Conservation (phyloP, 2,113 vertebrate genomes). For the Buteo buteo region DNA sequence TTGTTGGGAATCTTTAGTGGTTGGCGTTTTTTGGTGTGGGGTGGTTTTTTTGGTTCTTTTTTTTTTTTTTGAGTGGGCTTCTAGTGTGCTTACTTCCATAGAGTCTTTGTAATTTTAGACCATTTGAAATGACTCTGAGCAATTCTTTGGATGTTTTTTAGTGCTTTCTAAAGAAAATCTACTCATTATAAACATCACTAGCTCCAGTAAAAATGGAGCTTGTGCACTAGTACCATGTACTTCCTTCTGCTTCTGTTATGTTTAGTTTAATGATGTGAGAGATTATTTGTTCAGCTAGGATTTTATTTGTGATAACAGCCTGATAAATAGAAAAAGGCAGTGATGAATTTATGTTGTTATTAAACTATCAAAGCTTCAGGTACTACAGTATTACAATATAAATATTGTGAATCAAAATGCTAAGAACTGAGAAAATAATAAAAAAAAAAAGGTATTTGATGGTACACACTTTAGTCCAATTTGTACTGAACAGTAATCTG, state of each 20-base stretch:
- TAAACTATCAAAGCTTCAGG: not conserved
- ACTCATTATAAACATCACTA: not conserved
- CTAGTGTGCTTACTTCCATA: not conserved
- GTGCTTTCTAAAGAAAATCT: not conserved
- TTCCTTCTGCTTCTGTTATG: not conserved
- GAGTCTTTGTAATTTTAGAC: not conserved
- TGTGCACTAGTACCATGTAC: not conserved
- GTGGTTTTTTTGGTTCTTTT: too few relatives aligned
- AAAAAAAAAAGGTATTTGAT: not conserved
- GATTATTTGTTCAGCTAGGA: conserved; percentile 5
- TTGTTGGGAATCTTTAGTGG: not conserved
- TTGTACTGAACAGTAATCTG: not conserved
- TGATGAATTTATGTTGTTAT: not conserved
- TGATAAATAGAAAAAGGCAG: not conserved
- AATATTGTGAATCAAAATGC: not conserved
- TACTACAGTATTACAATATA: not conserved
- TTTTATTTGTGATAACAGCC: not conserved
- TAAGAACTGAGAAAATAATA: not conserved
- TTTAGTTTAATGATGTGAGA: not conserved
- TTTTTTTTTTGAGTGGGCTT: not conserved
- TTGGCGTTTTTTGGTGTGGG: too few relatives aligned
- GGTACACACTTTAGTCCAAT: not conserved
- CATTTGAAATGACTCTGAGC: not conserved
- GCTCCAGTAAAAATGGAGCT: not conserved
- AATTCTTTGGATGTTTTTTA: not conserved